phyloP scores from a whole-genome alignment of 1,140 invertebrate genomes.

The Drosophila sp. region DNA sequence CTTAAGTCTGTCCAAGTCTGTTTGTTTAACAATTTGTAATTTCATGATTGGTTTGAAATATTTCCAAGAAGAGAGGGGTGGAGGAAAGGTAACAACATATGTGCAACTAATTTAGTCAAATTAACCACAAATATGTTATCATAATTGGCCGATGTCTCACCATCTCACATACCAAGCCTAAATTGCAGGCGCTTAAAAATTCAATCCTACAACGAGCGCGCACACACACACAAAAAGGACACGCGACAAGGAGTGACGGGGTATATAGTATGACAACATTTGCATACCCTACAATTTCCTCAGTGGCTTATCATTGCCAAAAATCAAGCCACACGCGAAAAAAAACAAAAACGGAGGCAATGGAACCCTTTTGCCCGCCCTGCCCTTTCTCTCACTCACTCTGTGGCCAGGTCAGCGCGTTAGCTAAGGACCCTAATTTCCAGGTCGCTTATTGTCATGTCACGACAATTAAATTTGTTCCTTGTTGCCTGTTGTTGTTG shows the following conservation, averaged over 20 bases:
- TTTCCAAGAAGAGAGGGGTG: background rate
- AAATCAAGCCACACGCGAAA: conserved; percentile 59
- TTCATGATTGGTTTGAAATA: background rate
- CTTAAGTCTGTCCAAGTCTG: no score
- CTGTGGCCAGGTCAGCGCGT: conserved; percentile 15
- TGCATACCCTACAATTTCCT: conserved; percentile 75
- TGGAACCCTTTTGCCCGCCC: conserved; percentile 8
- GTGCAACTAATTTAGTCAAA: conserved; percentile 50
- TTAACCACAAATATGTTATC: conserved; percentile 68
- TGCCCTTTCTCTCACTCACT: background rate
- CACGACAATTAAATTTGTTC: conserved; percentile 73
- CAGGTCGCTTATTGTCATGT: conserved; percentile 73
- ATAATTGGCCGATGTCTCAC: conserved; percentile 51
- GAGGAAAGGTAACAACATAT: conserved; percentile 17
- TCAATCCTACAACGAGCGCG: conserved; percentile 38
- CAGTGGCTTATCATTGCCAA: conserved; percentile 62
- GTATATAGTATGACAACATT: conserved; percentile 53
- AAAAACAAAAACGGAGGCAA: conserved; percentile 24
- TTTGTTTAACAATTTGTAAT: no score
- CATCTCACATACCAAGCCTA: conserved; percentile 41
- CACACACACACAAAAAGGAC: conserved; percentile 23
- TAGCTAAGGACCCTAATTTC: conserved; percentile 68
- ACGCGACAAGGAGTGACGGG: conserved; percentile 55
- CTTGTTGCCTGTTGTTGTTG: background rate
- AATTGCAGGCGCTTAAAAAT: conserved; percentile 58